Base-by-base conservation (phyloP, 1,140 invertebrate genomes). In the Monochamus saltuarius region DNA sequence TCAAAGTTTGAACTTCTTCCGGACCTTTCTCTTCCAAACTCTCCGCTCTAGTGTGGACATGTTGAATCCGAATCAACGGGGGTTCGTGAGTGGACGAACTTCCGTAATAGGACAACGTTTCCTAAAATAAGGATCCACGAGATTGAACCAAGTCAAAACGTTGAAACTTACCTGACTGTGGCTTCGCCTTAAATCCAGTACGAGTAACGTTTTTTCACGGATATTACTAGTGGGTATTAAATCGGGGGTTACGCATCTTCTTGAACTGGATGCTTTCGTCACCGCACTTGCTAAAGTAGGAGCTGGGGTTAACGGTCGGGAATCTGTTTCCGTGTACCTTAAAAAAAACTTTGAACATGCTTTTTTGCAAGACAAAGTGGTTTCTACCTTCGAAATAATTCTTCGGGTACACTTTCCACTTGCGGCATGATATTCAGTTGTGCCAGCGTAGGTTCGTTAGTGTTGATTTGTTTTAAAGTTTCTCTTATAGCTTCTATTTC, bases 311-410 rank as follows among this genome's bases (percentile, higher is more conserved):
- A 87, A 74, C 2, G 89, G 88, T 37, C 89, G 79, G 1, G 89
- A 91, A 70, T 91, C 89, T 3, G 88, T 90, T 63, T 90, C 89
- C 0, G 89, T 88, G 63, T 91, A 92, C 59, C 86, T 85, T 77
- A 73, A 85, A 34, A 7, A 3, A 29, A 29, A n/a, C n/a, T n/a
- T n/a, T n/a, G n/a, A n/a, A n/a, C n/a, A n/a, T n/a, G n/a, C n/a
- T n/a, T n/a, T n/a, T n/a, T n/a, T n/a, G n/a, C n/a, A n/a, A n/a
- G n/a, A n/a, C n/a, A n/a, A n/a, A 6, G 22, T 6, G 6, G 22
- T 29, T 29, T 29, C 22, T 65, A 80, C 78, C 77, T 77, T 65
- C 80, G 73, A 66, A 83, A 82, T 70, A 83, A 75, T 69, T 82
- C 81, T 56, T 83, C 81, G 37, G 81, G 81, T 34, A 83, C 79